phyloP scores from a whole-genome alignment of 2,113 vertebrate genomes.

The Mionectes macconnelli region DNA sequence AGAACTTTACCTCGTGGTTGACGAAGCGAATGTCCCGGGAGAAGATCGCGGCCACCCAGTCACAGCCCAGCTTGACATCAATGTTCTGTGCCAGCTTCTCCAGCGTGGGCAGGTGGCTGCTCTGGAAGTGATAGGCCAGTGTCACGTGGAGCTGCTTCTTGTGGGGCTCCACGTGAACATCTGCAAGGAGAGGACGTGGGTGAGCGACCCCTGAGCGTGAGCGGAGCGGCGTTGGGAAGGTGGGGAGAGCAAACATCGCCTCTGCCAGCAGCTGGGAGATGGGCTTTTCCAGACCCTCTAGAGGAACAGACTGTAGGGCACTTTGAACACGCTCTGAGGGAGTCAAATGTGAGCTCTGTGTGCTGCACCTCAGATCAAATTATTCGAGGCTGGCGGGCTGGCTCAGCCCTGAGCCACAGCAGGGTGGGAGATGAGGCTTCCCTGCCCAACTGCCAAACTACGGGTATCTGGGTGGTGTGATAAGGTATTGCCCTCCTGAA shows the following conservation, averaged over 20 bases:
- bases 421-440: not conserved
- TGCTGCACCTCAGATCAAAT: not conserved
- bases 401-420: not conserved
- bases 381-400: not conserved
- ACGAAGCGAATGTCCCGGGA: conserved; percentile 96
- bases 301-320: not conserved
- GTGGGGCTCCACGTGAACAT: conserved; percentile 92
- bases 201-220: accelerated
- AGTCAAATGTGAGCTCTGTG: not conserved
- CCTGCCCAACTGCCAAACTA: not conserved
- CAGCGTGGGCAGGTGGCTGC: conserved; percentile 84
- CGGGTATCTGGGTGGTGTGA: not conserved
- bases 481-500: not conserved
- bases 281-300: not conserved
- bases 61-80: conserved; percentile 88
- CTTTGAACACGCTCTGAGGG: not conserved
- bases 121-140: conserved; percentile 95
- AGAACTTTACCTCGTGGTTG: conserved; percentile 87
- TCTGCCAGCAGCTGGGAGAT: not conserved
- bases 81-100: conserved; percentile 92
- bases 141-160: conserved; percentile 98
- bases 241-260: accelerated
- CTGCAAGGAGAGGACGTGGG: conserved; percentile 58
- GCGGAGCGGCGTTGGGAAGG: not conserved
- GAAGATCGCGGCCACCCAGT: conserved; percentile 92